Evolutionary conservation across 1,140 invertebrate genomes (phyloP).

Genomic region (Micrasema minimum): DNA sequence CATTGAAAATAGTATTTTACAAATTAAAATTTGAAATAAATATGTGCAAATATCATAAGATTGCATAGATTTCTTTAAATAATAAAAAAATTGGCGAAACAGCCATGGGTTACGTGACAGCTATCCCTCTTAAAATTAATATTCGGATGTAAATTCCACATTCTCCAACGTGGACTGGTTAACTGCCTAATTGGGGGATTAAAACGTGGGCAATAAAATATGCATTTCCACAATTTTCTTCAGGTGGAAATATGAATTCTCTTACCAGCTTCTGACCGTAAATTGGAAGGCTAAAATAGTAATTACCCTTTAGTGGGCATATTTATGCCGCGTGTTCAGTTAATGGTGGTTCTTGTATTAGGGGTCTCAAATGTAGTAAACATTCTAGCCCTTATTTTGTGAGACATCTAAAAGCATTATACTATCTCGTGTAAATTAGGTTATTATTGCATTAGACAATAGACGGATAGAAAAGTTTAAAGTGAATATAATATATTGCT

Average conservation of each 20-base stretch:
- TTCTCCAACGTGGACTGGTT: neutral
- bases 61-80: too few relatives aligned
- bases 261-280: conserved; percentile 20
- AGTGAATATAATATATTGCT: too few relatives aligned
- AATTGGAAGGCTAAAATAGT: conserved; percentile 31
- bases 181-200: neutral
- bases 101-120: too few relatives aligned
- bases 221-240: conserved; percentile 32
- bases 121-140: neutral
- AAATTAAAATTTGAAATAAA: too few relatives aligned
- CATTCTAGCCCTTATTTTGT: neutral
- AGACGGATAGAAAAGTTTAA: too few relatives aligned
- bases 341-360: conserved; percentile 1
- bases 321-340: conserved; percentile 22
- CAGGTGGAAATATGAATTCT: conserved; percentile 15
- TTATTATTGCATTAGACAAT: too few relatives aligned
- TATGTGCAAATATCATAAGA: too few relatives aligned
- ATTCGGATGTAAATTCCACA: neutral
- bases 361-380: conserved; percentile 10
- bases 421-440: too few relatives aligned
- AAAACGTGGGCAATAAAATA: conserved; percentile 18
- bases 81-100: too few relatives aligned
- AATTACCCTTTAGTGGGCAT: conserved; percentile 30
- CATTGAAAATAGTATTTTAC: too few relatives aligned
- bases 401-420: too few relatives aligned